Base-by-base conservation (phyloP, 2,797 vertebrate genomes). In the Triplophysa bombifrons region DNA sequence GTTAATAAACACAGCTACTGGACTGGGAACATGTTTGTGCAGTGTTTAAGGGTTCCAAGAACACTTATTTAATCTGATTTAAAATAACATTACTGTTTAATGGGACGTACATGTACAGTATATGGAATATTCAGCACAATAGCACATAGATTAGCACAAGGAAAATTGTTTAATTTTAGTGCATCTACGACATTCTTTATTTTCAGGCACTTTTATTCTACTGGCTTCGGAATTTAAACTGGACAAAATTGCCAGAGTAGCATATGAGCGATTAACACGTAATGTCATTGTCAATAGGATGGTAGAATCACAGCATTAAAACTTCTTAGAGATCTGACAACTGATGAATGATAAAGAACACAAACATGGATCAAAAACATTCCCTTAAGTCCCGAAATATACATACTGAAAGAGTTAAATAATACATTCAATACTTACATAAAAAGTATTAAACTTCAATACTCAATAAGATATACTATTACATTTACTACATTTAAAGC, bases 361-460 rank as follows among this genome's bases (percentile, higher is more conserved):
- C 22, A 60, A 67, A 68, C 8, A 69, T 50, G 38, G 41, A 61
- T 68, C 51, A 17, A 50, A 80, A 81, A 72, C 14, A 46, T 72
- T 74, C 71, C 67, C 41, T 70, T 74, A 17, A 1, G 65, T 71
- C 25, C 60, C 72, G 64, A 61, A 74, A 74, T 22, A 41, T 41
- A 38, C n/a, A 72, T 58, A 56, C 20, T 30, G 46, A 76, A 50
- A 50, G 46, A 65, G 19, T 14, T 50, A 86, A 84, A 88, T 38
- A 72, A 88, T 38, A 72, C 53, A 81, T 72, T 78, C 38, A 27
- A 78, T 27, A 80, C 82, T 72, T 41, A 83, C 80, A 84, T 87
- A 53, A 38, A 17, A 86, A 78, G 60, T 72, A 85, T 84, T 84
- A 65, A 80, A 22, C 2, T 13, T 51, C 80, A 16, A 19, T 55